Conservation (phyloP, 2,113 vertebrate genomes). For the Saimiri boliviensis region DNA sequence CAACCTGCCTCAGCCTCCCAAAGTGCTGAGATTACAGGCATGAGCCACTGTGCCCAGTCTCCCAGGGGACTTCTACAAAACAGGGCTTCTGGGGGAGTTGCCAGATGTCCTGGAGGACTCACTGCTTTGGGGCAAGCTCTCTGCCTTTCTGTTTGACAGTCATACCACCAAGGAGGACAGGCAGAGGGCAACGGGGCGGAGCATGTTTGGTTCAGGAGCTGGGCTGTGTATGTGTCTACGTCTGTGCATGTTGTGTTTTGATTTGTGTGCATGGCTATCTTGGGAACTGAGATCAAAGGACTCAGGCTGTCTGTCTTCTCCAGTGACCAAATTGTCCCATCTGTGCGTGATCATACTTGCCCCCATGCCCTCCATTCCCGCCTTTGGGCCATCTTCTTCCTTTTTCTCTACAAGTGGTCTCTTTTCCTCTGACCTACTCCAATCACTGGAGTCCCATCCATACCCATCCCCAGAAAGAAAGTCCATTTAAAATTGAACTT, state of each 20-base stretch:
- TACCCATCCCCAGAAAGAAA: not conserved
- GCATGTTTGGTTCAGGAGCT: not conserved
- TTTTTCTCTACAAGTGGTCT: not conserved
- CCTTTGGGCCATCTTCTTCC: not conserved
- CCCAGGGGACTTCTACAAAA: slow-evolving; percentile 29
- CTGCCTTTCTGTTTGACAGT: slow-evolving; percentile 45
- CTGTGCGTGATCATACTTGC: not conserved
- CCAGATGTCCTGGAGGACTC: slow-evolving; percentile 70
- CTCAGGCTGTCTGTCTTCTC: not conserved
- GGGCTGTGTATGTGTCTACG: no score
- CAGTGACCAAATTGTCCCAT: not conserved
- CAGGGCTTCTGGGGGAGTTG: slow-evolving; percentile 47
- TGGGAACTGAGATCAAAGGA: not conserved
- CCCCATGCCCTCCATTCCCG: not conserved
- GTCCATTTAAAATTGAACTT: not conserved
- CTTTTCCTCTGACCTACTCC: not conserved
- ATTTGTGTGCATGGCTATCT: no score
- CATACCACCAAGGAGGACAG: not conserved
- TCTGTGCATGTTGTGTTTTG: not conserved
- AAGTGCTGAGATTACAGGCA: no score
- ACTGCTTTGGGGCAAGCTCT: slow-evolving; percentile 61
- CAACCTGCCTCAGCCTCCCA: no score
- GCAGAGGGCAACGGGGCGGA: not conserved
- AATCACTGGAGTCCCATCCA: not conserved
- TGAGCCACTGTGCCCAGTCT: no score